These are phyloP conservation scores for Mirounga angustirostris DNA, from an alignment of 2,113 vertebrate species.

Conservation along the genomic window DNA sequence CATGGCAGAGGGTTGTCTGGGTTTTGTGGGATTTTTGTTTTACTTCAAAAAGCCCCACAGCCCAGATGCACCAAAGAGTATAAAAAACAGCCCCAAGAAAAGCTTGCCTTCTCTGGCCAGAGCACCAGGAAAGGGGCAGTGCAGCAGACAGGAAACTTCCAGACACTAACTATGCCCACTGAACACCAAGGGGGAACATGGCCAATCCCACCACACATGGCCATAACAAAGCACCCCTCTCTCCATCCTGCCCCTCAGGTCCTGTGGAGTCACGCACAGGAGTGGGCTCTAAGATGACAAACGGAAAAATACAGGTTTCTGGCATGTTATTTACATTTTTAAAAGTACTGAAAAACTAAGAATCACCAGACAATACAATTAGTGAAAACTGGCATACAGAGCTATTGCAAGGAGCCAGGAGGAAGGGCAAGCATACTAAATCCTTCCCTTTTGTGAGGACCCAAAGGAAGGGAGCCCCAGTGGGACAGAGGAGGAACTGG, in stretches of 20 bases:
- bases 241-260: background rate
- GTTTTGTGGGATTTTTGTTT: background rate
- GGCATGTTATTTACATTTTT: background rate
- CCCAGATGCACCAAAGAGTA: background rate
- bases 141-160: background rate
- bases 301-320: background rate
- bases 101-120: background rate
- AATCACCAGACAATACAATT: background rate
- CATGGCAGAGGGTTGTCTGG: background rate
- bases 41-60: background rate
- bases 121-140: background rate
- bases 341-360: background rate
- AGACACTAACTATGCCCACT: background rate
- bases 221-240: background rate
- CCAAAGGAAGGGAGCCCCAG: background rate
- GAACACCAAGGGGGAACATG: background rate
- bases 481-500: too few relatives aligned
- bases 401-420: background rate
- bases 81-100: background rate
- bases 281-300: background rate
- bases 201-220: too few relatives aligned
- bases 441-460: background rate
- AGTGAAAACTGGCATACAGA: background rate
- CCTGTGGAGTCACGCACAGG: background rate
- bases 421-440: background rate